Percentiles rank a stretch among this genome's conserved stretches.
Evolutionary conservation across 2,888 invertebrate genomes (phyloP).

Genomic region (Dryadula phaetusa): DNA sequence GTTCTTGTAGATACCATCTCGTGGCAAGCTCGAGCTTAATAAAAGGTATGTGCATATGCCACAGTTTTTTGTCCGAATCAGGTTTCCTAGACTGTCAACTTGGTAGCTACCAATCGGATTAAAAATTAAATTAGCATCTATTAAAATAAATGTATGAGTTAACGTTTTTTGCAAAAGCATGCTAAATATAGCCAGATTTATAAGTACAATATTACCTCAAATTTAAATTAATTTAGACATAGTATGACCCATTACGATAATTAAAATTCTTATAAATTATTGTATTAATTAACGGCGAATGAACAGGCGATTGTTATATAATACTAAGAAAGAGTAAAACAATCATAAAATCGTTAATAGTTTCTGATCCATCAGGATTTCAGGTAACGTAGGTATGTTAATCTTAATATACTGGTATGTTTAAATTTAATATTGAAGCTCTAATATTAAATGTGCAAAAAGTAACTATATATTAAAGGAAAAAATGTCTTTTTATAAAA

Average conservation of each 20-base stretch:
- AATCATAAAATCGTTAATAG: conserved; percentile 61
- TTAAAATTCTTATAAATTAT: conserved; percentile 56
- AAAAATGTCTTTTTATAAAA: no score
- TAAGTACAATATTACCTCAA: not conserved
- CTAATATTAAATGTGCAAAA: no score
- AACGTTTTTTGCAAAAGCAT: not conserved
- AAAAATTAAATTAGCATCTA: conserved; percentile 45
- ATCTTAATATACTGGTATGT: conserved; percentile 72
- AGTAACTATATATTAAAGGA: no score
- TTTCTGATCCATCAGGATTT: conserved; percentile 81
- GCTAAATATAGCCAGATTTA: not conserved
- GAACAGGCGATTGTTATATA: conserved; percentile 65
- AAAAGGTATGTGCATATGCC: conserved; percentile 41
- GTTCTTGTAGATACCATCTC: conserved; percentile 47
- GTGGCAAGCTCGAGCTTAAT: conserved; percentile 37
- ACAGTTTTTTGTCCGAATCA: conserved; percentile 43
- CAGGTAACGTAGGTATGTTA: conserved; percentile 72
- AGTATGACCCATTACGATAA: not conserved
- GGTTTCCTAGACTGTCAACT: conserved; percentile 46
- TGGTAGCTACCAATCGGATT: conserved; percentile 43
- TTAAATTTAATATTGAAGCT: no score
- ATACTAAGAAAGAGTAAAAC: conserved; percentile 50
- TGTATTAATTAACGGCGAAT: no score
- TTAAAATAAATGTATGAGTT: conserved; percentile 38
- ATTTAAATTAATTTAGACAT: not conserved